phyloP scores from a whole-genome alignment of 1,140 invertebrate genomes.

The Calliopsis andreniformis region DNA sequence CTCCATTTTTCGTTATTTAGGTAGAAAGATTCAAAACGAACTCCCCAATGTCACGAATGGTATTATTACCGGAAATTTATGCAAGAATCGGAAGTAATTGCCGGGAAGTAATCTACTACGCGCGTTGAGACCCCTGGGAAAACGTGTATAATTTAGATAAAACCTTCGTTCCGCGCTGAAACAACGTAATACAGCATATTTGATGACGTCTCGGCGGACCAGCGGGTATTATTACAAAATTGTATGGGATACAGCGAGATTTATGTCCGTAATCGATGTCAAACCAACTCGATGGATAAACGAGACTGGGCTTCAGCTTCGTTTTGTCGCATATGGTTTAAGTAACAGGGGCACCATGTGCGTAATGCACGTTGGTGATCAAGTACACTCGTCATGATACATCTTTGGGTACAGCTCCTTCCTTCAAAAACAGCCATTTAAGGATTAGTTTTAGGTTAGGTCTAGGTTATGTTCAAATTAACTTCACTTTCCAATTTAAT shows the following conservation, averaged over 20 bases:
- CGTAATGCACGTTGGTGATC: slow-evolving; percentile 34
- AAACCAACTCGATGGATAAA: slow-evolving; percentile 62
- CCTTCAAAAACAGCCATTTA: too few relatives aligned
- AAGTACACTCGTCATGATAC: slow-evolving; percentile 6
- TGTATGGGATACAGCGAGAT: slow-evolving; percentile 64
- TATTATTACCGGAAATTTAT: not conserved
- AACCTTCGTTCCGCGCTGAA: slow-evolving; percentile 24
- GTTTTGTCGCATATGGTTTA: slow-evolving; percentile 68
- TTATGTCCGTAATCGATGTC: slow-evolving; percentile 69
- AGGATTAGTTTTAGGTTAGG: too few relatives aligned
- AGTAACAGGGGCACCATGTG: slow-evolving; percentile 65
- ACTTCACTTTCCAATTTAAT: too few relatives aligned
- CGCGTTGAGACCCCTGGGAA: not conserved
- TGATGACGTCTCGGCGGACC: slow-evolving; percentile 55
- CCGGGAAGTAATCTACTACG: not conserved
- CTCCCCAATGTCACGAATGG: too few relatives aligned
- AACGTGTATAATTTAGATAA: slow-evolving; percentile 39
- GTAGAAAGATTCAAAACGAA: too few relatives aligned
- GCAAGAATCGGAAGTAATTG: not conserved
- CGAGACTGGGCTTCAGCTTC: slow-evolving; percentile 67
- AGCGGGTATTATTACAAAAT: slow-evolving; percentile 68
- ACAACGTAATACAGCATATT: slow-evolving; percentile 35
- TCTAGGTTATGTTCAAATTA: too few relatives aligned
- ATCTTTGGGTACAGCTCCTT: not conserved
- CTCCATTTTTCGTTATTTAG: too few relatives aligned